phyloP scores from a whole-genome alignment of 1,140 invertebrate species.

The Aphelenchoides avenae region DNA sequence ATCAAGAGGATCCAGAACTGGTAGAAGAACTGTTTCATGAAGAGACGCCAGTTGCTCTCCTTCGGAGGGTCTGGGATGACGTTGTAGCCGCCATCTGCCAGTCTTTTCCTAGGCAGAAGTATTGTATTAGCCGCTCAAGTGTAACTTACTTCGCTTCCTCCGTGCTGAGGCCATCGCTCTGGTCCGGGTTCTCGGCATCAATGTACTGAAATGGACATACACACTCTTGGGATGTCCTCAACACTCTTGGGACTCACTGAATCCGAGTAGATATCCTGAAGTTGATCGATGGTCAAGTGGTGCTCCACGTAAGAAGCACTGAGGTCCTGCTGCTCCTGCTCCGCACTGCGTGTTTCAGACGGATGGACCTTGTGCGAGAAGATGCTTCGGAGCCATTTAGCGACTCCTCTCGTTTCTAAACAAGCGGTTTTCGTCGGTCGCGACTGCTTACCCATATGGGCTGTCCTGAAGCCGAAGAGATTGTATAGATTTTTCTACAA shows the following conservation, averaged over 20 bases:
- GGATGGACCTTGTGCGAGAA: no score
- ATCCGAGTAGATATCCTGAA: slow-evolving; percentile 52
- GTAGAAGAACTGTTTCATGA: slow-evolving; percentile 54
- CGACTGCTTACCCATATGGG: no score
- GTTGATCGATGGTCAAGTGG: slow-evolving; percentile 42
- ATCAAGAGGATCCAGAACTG: slow-evolving; percentile 57
- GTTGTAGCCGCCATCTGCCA: slow-evolving; percentile 53
- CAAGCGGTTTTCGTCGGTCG: no score
- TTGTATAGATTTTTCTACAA: no score
- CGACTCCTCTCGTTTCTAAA: no score
- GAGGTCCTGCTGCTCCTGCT: slow-evolving; percentile 16
- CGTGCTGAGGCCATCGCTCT: slow-evolving; percentile 51
- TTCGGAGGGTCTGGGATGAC: slow-evolving; percentile 44
- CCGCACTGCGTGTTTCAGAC: no score
- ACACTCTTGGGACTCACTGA: no score
- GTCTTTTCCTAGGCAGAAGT: slow-evolving; percentile 46
- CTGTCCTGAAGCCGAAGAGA: no score
- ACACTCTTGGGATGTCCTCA: no score
- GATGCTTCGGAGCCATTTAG: no score
- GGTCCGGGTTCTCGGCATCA: slow-evolving; percentile 46
- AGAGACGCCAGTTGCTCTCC: slow-evolving; percentile 38
- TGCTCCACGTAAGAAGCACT: slow-evolving; percentile 43
- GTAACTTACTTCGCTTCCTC: slow-evolving; percentile 44
- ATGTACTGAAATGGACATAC: no score
- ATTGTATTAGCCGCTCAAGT: slow-evolving; percentile 4